Percentiles rank a stretch among this genome's conserved stretches.
phyloP scores from a whole-genome alignment of 64 coral and sea anemone genomes.

The Dendrophyllia cribrosa region DNA sequence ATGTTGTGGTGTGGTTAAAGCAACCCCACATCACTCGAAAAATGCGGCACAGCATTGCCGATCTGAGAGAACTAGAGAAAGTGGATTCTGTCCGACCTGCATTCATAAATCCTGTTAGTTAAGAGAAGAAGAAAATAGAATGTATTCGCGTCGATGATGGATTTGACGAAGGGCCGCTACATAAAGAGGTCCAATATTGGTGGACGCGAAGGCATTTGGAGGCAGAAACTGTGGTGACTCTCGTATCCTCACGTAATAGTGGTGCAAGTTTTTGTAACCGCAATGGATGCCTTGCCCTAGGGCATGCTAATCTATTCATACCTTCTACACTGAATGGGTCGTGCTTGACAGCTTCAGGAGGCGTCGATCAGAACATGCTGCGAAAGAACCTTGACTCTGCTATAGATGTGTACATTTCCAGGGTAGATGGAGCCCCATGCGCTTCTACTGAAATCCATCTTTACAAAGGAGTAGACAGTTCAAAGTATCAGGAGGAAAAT shows the following conservation, averaged over 20 bases:
- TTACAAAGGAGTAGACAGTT: slow-evolving; percentile 20
- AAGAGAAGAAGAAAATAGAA: slow-evolving; percentile 70
- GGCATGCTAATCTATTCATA: slow-evolving; percentile 62
- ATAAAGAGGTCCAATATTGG: slow-evolving; percentile 73
- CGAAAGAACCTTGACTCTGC: slow-evolving; percentile 21
- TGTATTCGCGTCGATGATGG: slow-evolving; percentile 76
- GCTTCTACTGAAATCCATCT: slow-evolving; percentile 61
- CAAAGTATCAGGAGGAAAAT: slow-evolving; percentile 25
- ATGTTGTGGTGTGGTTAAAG: slow-evolving; percentile 57
- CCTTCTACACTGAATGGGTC: slow-evolving; percentile 71
- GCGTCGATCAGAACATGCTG: slow-evolving; percentile 31
- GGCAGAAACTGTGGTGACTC: neutral
- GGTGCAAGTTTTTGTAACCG: slow-evolving; percentile 69
- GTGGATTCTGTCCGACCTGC: neutral
- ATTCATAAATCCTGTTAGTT: slow-evolving; percentile 42
- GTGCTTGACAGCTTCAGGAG: neutral
- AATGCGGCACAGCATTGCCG: slow-evolving; percentile 65
- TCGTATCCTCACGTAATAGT: slow-evolving; percentile 58
- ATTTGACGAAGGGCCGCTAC: slow-evolving; percentile 62
- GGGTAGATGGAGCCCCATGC: slow-evolving; percentile 52
- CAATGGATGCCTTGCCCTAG: slow-evolving; percentile 69
- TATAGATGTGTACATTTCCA: slow-evolving; percentile 60
- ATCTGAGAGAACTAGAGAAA: slow-evolving; percentile 22
- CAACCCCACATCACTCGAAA: slow-evolving; percentile 17
- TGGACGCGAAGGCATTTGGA: slow-evolving; percentile 63